Conservation (phyloP, 2,113 vertebrate species). For the Panthera leo region DNA sequence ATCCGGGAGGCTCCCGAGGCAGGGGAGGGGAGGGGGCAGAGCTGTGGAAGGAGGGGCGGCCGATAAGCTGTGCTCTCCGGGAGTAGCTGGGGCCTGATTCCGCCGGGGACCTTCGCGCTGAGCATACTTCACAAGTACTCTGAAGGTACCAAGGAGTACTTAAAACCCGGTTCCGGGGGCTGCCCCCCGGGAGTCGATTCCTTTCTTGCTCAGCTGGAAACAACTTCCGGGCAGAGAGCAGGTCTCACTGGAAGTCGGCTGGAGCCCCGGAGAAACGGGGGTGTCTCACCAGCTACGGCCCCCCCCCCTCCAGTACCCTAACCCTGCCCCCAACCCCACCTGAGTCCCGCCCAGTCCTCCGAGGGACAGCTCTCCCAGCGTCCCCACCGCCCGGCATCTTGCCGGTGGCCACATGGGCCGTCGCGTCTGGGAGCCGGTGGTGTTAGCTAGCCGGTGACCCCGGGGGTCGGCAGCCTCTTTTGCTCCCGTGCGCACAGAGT, state of each 20-base stretch:
- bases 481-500: accelerated
- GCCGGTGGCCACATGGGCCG: accelerated
- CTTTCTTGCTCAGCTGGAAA: not conserved
- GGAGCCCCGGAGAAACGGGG: not conserved
- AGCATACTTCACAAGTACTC: accelerated
- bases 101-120: accelerated
- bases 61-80: accelerated
- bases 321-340: no score
- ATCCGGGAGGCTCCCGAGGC: not conserved
- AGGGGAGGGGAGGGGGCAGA: accelerated
- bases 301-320: not conserved
- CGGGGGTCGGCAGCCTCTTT: no score
- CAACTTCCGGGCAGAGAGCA: not conserved
- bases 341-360: not conserved
- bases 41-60: no score
- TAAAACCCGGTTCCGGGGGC: accelerated
- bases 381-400: not conserved
- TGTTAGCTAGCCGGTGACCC: accelerated
- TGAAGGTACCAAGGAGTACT: accelerated
- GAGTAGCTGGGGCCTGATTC: accelerated
- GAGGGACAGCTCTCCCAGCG: accelerated
- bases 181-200: not conserved
- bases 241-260: not conserved
- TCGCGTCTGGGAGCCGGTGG: not conserved
- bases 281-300: accelerated